These are phyloP conservation scores for Hycleus cichorii DNA, from an alignment of 1,140 invertebrate genomes.

Conservation along the genomic window DNA sequence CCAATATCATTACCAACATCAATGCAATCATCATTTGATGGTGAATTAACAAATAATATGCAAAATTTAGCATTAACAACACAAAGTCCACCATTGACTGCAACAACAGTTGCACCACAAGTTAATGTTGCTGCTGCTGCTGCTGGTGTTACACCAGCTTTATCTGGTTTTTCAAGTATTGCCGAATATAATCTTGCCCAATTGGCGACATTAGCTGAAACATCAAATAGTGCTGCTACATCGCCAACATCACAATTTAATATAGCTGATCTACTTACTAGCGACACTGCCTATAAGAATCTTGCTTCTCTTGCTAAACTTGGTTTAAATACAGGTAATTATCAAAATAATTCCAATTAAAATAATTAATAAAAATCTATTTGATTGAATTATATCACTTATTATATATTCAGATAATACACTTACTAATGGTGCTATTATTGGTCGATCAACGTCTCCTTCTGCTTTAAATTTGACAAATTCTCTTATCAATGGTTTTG, in stretches of 20 bases:
- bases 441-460: conserved; percentile 44
- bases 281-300: conserved; percentile 78
- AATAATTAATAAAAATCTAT: background rate
- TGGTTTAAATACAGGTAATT: conserved; percentile 44
- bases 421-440: conserved; percentile 33
- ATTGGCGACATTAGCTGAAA: conserved; percentile 69
- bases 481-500: conserved; percentile 48
- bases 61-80: conserved; percentile 45
- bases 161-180: conserved; percentile 58
- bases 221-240: conserved; percentile 52
- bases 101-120: conserved; percentile 38
- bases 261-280: conserved; percentile 64
- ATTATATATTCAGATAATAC: conserved; percentile 4
- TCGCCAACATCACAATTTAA: conserved; percentile 61
- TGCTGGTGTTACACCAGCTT: conserved; percentile 38
- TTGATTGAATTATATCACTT: background rate
- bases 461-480: conserved; percentile 38
- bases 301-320: conserved; percentile 81
- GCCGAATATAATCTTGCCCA: conserved; percentile 78
- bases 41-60: conserved; percentile 42
- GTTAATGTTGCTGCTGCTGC: conserved; percentile 42
- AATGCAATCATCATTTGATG: conserved; percentile 72
- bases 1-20: conserved; percentile 59
- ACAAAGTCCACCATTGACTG: conserved; percentile 40
- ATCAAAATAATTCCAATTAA: background rate